Base-by-base conservation (phyloP, 2,888 invertebrate genomes). In the Drosophila hamatofila region DNA sequence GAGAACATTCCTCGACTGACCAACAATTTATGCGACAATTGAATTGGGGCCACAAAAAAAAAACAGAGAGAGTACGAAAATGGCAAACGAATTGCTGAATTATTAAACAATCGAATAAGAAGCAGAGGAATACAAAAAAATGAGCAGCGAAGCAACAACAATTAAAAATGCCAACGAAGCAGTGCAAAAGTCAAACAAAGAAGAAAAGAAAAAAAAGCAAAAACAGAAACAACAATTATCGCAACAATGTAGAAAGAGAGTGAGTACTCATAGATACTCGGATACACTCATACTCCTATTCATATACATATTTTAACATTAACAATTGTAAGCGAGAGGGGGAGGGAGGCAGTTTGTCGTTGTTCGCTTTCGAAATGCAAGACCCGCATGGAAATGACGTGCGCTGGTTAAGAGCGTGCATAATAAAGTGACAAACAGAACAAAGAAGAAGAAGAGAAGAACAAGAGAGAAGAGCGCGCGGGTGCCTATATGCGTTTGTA, bases 151-250 rank as follows among this genome's bases (percentile, higher is more conserved):
- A 49, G 56, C 42, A 57, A 63, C 66, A 73, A 80, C 73, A 83
- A 80, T 83, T 77, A 88, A 88, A 78, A 83, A 77, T 80, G 83
- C 83, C 89, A 84, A 80, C 86, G 55, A 76, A 83, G 88, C 86
- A 81, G 69, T 64, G 84, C 77, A 83, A 86, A 86, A 85, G 80
- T 76, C 72, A 83, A 79, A 79, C 81, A 84, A 85, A 83, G 77
- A 48, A 58, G 27, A 21, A n/a, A 18, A 61, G 64, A 14, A 18
- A 61, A 71, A 14, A 41, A 68, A 71, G 70, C 30, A 30, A 41
- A 8, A 49, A 41, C 16, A 39, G 39, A n/a, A 39, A 39, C 35
- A 48, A 64, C 65, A 52, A 77, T 84, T 81, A 82, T 70, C 67
- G 63, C 75, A 80, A 61, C 70, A 77, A 66, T 79, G 72, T 70